Evolutionary conservation across 2,888 invertebrate genomes (phyloP).

Genomic region (Scaptomyza tumidula): DNA sequence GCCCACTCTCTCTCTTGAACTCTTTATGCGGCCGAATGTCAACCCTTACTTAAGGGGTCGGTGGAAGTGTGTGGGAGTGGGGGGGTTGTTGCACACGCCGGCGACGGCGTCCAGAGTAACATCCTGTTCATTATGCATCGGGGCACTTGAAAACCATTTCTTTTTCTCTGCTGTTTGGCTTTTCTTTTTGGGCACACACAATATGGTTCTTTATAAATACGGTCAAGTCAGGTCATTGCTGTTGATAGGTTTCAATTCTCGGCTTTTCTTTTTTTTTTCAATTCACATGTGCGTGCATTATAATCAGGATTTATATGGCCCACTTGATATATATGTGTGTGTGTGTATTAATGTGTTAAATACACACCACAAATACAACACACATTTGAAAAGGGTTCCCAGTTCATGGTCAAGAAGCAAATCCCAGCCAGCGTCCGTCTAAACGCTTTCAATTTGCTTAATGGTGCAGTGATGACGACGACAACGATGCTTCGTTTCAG

Average conservation of each 20-base stretch:
- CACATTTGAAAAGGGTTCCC: conserved; percentile 53
- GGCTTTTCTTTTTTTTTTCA: conserved; percentile 33
- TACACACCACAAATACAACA: conserved; percentile 40
- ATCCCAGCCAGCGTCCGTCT: conserved; percentile 56
- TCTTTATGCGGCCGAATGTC: conserved; percentile 63
- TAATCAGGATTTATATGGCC: conserved; percentile 73
- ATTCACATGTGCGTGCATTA: conserved; percentile 71
- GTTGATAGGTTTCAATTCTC: conserved; percentile 54
- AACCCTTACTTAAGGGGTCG: conserved; percentile 60
- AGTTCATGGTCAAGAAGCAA: conserved; percentile 65
- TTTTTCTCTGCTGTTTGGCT: conserved; percentile 43
- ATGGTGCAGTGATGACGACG: conserved; percentile 62
- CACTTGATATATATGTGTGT: conserved; percentile 57
- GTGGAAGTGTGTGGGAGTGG: neutral
- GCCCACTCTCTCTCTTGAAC: conserved; percentile 1
- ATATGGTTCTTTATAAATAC: conserved; percentile 41
- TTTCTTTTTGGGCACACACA: conserved; percentile 41
- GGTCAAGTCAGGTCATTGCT: conserved; percentile 35
- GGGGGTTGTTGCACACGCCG: conserved; percentile 53
- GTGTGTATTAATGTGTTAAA: conserved; percentile 69
- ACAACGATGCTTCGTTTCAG: conserved; percentile 32
- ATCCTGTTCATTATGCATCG: conserved; percentile 73
- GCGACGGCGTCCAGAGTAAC: conserved; percentile 54
- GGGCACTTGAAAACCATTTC: conserved; percentile 73
- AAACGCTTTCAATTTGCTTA: conserved; percentile 77